Evolutionary conservation across 2,888 invertebrate species (phyloP).

Genomic region (Cecidostiba fungosa): DNA sequence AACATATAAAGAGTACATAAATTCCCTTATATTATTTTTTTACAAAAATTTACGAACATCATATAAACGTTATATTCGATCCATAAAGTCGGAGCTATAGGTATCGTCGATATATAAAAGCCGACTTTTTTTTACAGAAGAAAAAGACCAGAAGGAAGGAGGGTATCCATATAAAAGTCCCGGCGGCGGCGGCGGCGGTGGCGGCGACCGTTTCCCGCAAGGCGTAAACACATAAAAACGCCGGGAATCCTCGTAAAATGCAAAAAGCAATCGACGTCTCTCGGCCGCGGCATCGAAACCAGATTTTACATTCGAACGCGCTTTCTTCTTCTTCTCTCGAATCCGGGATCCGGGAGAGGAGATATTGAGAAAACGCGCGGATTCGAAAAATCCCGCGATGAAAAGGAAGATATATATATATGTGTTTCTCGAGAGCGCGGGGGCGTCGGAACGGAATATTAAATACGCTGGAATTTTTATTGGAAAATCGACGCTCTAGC

Average conservation of each 20-base stretch:
- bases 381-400: constrained; percentile 27
- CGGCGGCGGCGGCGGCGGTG: no score
- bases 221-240: constrained; percentile 50
- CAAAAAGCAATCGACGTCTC: constrained; percentile 43
- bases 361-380: constrained; percentile 45
- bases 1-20: no score
- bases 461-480: constrained; percentile 47
- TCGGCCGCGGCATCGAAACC: constrained; percentile 49
- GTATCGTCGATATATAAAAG: not conserved
- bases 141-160: constrained; percentile 32
- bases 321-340: constrained; percentile 29
- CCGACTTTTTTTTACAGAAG: not conserved
- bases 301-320: constrained; percentile 56
- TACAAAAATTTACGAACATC: not conserved
- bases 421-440: not conserved
- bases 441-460: not conserved
- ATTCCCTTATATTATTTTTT: no score
- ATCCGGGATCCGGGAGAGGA: constrained; percentile 31
- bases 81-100: not conserved
- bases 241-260: constrained; percentile 61
- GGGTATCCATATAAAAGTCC: not conserved
- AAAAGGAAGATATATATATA: not conserved
- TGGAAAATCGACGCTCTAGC: constrained; percentile 20
- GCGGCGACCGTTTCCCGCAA: constrained; percentile 22
- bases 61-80: not conserved